Evolutionary conservation across 2,113 vertebrate genomes (phyloP).

Genomic region (Nyctibius bracteatus): DNA sequence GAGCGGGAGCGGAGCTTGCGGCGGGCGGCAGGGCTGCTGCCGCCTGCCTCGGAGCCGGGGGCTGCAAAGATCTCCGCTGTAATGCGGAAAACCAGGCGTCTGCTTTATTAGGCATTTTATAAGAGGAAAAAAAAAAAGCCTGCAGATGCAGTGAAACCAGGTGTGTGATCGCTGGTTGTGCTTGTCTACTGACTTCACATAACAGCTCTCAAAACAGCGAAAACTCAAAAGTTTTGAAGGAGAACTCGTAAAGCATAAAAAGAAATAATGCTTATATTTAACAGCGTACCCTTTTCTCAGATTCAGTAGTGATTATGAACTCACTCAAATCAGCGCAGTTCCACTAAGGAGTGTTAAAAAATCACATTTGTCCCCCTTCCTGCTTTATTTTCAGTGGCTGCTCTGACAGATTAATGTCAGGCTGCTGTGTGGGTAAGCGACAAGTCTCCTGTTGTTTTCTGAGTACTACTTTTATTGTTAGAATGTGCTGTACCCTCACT

Average conservation of each 20-base stretch:
- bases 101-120: neutral
- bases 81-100: too few species aligned
- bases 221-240: neutral
- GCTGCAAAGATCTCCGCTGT: too few species aligned
- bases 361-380: neutral
- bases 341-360: neutral
- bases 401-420: neutral
- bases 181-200: neutral
- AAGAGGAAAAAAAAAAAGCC: too few species aligned
- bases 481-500: neutral
- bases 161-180: neutral
- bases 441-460: neutral
- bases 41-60: too few species aligned
- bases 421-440: accelerated
- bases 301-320: neutral
- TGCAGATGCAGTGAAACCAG: neutral
- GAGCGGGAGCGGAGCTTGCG: neutral
- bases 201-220: neutral
- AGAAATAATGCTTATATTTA: neutral
- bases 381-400: neutral
- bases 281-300: neutral
- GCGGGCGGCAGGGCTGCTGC: too few species aligned
- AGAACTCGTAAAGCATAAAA: neutral
- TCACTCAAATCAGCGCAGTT: neutral
- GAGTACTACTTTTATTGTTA: neutral